Evolutionary conservation across 2,888 invertebrate genomes (phyloP).

Genomic region (Auanema freiburgensis): DNA sequence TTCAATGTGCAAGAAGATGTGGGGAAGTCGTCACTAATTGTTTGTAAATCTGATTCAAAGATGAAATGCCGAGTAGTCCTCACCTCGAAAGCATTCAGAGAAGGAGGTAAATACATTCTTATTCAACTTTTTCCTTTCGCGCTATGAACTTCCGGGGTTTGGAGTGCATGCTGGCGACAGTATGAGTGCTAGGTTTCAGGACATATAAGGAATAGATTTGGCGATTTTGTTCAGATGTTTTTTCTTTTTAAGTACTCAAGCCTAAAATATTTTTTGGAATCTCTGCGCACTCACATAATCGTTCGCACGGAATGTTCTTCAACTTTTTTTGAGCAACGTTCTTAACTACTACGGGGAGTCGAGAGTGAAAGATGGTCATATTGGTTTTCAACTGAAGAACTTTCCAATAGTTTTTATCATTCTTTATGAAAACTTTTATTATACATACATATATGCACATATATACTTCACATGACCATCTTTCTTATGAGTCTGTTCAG

Average conservation of each 20-base stretch:
- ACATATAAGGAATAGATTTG: background rate
- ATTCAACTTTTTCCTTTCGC: background rate
- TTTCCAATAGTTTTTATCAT: no score
- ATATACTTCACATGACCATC: constrained; percentile 24
- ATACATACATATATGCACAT: no score
- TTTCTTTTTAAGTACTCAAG: background rate
- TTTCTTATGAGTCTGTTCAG: constrained; percentile 19
- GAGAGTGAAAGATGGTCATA: constrained; percentile 21
- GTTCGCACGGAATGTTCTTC: constrained; percentile 16
- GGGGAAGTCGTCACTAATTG: background rate
- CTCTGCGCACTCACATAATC: no score
- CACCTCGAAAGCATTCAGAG: constrained; percentile 89
- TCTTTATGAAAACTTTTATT: no score
- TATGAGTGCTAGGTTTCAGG: no score
- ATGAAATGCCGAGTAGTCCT: constrained; percentile 83
- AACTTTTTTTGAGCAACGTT: constrained; percentile 17
- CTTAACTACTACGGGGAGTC: constrained; percentile 6
- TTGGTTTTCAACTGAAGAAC: no score
- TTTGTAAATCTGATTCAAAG: constrained; percentile 33
- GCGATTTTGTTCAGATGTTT: constrained; percentile 4
- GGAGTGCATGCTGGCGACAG: no score
- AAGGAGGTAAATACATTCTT: constrained; percentile 64
- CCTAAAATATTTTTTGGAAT: no score
- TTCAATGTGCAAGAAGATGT: background rate
- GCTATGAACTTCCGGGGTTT: background rate